Evolutionary conservation across 2,888 invertebrate genomes (phyloP), one percentile per base, ranked within the genome.

Genomic region (Oxytorus armatus): DNA sequence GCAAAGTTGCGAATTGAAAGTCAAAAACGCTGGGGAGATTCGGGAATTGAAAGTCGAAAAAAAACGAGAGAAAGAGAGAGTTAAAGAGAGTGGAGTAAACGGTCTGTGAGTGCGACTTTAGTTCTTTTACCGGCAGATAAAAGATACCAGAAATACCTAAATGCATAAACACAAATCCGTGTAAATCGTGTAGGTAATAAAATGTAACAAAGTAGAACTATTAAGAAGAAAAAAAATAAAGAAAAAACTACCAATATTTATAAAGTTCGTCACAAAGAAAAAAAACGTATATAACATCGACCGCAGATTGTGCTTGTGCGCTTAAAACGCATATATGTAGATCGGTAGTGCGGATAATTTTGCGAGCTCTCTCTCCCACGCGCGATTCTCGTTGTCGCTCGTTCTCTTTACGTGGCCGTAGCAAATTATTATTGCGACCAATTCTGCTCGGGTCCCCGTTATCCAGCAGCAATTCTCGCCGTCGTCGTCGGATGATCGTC

Each of bases 401-500:
- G 10, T 68, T 51, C 69, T 72, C 59, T 63, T 76, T 76, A 80
- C 75, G 76, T 73, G 72, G 29, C 39, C 39, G 47, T 16, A 68
- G 79, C 76, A 80, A 80, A 80, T 80, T 80, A 80, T 80, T 80
- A 80, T 80, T 80, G 79, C 72, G 72, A 80, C 72, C 76, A 76
- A 76, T 80, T 76, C 79, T 55, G 55, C 72, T 66, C 29, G 29
- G 3, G 5, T 5, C 76, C 44, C 79, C 79, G 79, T 80, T 80
- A 80, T 80, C 72, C 72, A 33, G 55, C 79, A 53, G 47, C 61
- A 63, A 23, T 55, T 61, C 44, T 69, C 74, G 69, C 69, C 79
- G 79, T 69, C 77, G 57, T 59, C 77, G 79, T 76, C 29, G 51
- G 70, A 8, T 36, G 73, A 68, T 61, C 77, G 79, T 80, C 39